Percentiles rank a stretch among this genome's conserved stretches.
Evolutionary conservation across 1,140 invertebrate species (phyloP).

Genomic region (Leptonema lineaticorne): DNA sequence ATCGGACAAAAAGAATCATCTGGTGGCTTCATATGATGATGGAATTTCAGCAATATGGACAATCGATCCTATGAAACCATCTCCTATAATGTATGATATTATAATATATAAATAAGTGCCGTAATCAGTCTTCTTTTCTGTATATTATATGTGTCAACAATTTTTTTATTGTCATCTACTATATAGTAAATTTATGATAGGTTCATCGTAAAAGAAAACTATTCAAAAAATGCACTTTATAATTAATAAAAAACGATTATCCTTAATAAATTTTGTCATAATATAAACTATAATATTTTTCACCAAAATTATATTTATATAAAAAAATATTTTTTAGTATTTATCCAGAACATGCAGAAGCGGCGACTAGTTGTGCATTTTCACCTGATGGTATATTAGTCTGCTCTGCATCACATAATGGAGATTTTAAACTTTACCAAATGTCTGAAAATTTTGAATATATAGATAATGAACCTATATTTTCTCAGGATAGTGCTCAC

Average conservation of each 20-base stretch:
- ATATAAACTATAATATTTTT: not conserved
- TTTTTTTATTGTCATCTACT: too few relatives aligned
- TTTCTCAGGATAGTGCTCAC: slow-evolving; percentile 61
- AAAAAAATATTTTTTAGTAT: slow-evolving; percentile 44
- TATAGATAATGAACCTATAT: slow-evolving; percentile 35
- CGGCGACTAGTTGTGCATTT: slow-evolving; percentile 55
- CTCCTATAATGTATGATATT: slow-evolving; percentile 55
- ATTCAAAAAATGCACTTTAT: not conserved
- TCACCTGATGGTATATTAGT: slow-evolving; percentile 63
- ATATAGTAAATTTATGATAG: not conserved
- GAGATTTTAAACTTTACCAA: slow-evolving; percentile 65
- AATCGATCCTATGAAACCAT: slow-evolving; percentile 53
- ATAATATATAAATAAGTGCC: not conserved
- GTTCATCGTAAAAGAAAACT: not conserved
- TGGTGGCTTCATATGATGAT: slow-evolving; percentile 74
- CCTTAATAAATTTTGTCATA: not conserved
- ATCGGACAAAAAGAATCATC: slow-evolving; percentile 62
- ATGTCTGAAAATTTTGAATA: slow-evolving; percentile 22
- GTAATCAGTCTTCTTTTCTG: too few relatives aligned
- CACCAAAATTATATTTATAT: not conserved
- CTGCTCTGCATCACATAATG: slow-evolving; percentile 65
- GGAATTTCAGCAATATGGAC: slow-evolving; percentile 70
- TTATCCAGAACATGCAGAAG: slow-evolving; percentile 58
- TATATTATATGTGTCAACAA: too few relatives aligned
- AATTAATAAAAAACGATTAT: not conserved